Percentiles rank a stretch among this genome's conserved stretches.
Evolutionary conservation across 2,888 invertebrate species (phyloP).

Genomic region (Chrysolina oricalcia): DNA sequence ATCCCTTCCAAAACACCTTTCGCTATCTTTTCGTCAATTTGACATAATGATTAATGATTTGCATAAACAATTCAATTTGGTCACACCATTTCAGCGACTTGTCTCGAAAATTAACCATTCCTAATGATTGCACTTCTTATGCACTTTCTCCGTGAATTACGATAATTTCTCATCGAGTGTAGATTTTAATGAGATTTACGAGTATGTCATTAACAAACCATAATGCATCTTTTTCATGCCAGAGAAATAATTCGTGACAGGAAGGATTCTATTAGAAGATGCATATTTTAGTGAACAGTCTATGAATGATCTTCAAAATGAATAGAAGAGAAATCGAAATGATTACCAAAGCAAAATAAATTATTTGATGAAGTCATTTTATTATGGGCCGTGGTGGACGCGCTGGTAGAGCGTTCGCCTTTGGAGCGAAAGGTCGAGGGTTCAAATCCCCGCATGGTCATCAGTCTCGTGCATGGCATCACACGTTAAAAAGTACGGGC

Average conservation of each 20-base stretch:
- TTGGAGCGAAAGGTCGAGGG: too few relatives aligned
- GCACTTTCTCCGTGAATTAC: conserved; percentile 36
- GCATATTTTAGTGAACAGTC: not conserved
- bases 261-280: not conserved
- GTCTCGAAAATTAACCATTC: not conserved
- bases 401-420: too few relatives aligned
- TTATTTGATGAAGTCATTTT: not conserved
- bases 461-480: too few relatives aligned
- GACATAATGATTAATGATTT: conserved; percentile 2
- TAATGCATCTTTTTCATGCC: not conserved
- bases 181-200: not conserved
- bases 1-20: not conserved
- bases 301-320: not conserved
- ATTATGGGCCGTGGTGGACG: too few relatives aligned
- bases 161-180: not conserved
- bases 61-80: conserved; percentile 20
- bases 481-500: too few relatives aligned
- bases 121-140: conserved; percentile 37
- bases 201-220: conserved; percentile 11
- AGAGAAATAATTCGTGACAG: conserved; percentile 2
- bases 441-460: too few relatives aligned
- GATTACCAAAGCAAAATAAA: not conserved
- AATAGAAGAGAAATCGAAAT: not conserved
- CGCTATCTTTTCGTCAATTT: not conserved
- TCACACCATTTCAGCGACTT: conserved; percentile 12